Base-by-base conservation (phyloP, 2,888 invertebrate genomes). In the Torymus aiolomorphi region DNA sequence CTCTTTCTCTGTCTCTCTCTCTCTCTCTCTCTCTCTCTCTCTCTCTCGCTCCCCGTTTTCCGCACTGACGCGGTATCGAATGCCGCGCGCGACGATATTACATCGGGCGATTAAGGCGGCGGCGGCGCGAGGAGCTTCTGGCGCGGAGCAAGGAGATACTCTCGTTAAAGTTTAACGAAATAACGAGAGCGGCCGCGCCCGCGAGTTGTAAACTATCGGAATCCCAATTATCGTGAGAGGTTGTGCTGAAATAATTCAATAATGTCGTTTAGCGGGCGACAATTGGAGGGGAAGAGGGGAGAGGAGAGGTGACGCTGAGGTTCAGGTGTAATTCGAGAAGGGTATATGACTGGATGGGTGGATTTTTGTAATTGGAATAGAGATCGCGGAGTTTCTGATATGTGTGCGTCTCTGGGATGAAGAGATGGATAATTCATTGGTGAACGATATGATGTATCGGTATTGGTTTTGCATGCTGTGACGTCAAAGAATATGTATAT, bases 81-180 rank as follows among this genome's bases (percentile, higher is more conserved):
- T 56, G 65, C 65, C n/a, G 52, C 16, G 14, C 11, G 13, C 8
- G 16, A 20, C 61, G 52, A 71, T 71, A 71, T 77, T 77, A 65
- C 65, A 31, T 31, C 63, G 56, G 49, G 56, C 56, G 63, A 73
- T 62, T 63, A 18, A 52, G 42, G 14, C 42, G 14, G 5, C 24
- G 20, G 62, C 54, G 18, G 57, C 8, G 1, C n/a, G 72, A 20
- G 49, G 8, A 54, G 14, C 31, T 42, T 12, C 57, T 52, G 5
- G 56, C 13, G 71, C 51, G 8, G 42, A 42, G 42, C 42, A 42
- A 42, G 42, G 8, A 10, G 42, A 42, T 42, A 42, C 42, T 42
- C 78, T 78, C 73, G 71, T 80, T 80, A 74, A 69, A 74, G 51
- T 73, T 69, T 69, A 70, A 67, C 61, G 72, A 71, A 76, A 61